Evolutionary conservation across 2,113 vertebrate species (phyloP).

Genomic region (Elaphurus davidianus): DNA sequence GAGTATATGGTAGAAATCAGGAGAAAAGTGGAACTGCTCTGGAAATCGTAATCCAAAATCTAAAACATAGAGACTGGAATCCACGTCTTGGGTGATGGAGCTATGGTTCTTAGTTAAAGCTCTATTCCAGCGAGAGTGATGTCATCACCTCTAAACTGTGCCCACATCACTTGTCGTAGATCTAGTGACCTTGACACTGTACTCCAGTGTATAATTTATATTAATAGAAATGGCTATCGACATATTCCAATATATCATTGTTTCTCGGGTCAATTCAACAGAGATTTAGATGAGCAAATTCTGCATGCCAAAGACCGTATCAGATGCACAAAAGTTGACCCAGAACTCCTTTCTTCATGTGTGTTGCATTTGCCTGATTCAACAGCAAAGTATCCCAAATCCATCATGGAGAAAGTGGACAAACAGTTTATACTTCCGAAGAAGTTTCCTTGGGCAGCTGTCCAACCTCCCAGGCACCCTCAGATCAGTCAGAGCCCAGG

Average conservation of each 20-base stretch:
- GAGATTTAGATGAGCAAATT: not conserved
- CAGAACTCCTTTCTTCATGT: not conserved
- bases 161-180: not conserved
- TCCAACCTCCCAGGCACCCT: not conserved
- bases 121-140: not conserved
- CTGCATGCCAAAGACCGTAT: not conserved
- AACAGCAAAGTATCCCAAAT: not conserved
- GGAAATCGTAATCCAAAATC: not conserved
- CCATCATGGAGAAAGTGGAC: not conserved
- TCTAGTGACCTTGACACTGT: not conserved
- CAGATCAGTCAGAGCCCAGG: not conserved
- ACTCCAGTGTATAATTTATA: not conserved
- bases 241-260: not conserved
- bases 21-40: not conserved
- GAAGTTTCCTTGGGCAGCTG: not conserved
- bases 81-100: not conserved
- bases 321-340: not conserved
- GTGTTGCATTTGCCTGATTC: not conserved
- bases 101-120: not conserved
- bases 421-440: not conserved
- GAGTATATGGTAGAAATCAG: not conserved
- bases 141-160: not conserved
- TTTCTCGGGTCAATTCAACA: not conserved
- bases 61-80: not conserved
- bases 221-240: not conserved